A percentile compares a stretch with the other conserved stretches of the same genome.
Evolutionary conservation across 2,888 invertebrate species (phyloP).

Genomic region (Parnassius mnemosyne): DNA sequence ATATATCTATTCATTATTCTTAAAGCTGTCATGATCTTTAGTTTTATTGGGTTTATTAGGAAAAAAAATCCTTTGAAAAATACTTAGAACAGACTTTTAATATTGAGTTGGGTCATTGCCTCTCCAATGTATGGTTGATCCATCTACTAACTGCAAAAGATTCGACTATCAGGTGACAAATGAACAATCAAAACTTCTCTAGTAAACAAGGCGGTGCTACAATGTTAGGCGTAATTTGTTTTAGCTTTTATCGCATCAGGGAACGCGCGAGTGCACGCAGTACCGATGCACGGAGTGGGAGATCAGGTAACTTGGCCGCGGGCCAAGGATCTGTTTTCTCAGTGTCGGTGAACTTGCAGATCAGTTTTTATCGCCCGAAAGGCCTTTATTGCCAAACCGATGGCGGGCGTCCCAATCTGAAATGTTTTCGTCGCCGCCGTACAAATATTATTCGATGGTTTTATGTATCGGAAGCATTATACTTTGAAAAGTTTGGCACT

Average conservation of each 20-base stretch:
- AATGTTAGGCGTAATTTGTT: constrained; percentile 74
- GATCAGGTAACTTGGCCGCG: constrained; percentile 72
- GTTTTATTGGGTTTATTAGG: too few species aligned
- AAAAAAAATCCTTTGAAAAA: too few species aligned
- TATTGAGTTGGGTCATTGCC: too few species aligned
- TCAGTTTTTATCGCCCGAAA: constrained; percentile 80
- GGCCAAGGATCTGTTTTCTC: constrained; percentile 79
- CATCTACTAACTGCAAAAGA: not conserved
- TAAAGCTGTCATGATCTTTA: too few species aligned
- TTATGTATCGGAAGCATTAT: constrained; percentile 79
- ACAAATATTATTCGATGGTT: constrained; percentile 76
- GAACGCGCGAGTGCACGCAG: constrained; percentile 20
- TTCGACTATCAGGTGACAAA: constrained; percentile 61
- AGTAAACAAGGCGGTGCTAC: constrained; percentile 67
- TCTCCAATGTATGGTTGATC: not conserved
- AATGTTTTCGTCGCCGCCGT: constrained; percentile 65
- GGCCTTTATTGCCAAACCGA: constrained; percentile 79
- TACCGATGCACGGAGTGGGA: constrained; percentile 1
- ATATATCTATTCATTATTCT: too few species aligned
- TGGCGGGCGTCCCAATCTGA: constrained; percentile 66
- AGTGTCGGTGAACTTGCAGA: constrained; percentile 77
- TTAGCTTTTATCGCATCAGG: constrained; percentile 63
- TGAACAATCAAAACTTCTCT: constrained; percentile 72
- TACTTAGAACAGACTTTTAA: too few species aligned
- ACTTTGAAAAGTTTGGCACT: constrained; percentile 75